Conservation (phyloP, 2,113 vertebrate genomes). For the Ailuropoda melanoleuca region DNA sequence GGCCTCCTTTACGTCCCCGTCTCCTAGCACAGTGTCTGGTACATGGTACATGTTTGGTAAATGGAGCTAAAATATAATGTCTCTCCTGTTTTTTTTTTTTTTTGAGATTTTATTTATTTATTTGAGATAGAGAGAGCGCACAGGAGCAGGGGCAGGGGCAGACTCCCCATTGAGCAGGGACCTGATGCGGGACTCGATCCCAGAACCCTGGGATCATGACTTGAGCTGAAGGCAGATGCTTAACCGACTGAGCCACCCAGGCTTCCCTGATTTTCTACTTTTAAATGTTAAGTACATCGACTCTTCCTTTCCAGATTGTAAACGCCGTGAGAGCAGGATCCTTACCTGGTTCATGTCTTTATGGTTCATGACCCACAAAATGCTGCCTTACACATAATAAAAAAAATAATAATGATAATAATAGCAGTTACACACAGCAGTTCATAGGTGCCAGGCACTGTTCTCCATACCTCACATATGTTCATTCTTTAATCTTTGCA, state of each 20-base stretch:
- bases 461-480: not conserved
- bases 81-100: too few relatives aligned
- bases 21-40: not conserved
- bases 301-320: not conserved
- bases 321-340: not conserved
- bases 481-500: not conserved
- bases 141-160: too few relatives aligned
- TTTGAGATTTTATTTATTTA: not conserved
- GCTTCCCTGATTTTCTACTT: not conserved
- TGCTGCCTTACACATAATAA: not conserved
- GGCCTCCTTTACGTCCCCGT: not conserved
- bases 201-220: too few relatives aligned
- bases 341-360: not conserved
- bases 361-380: not conserved
- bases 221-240: too few relatives aligned
- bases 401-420: not conserved
- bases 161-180: too few relatives aligned
- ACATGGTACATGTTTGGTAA: fast-evolving
- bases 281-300: not conserved
- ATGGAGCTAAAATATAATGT: not conserved
- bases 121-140: not conserved
- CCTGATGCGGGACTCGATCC: too few relatives aligned
- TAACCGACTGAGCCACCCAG: too few relatives aligned
- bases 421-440: not conserved
- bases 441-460: too few relatives aligned